phyloP scores from a whole-genome alignment of 2,888 invertebrate genomes.

The Notodonta ziczac region DNA sequence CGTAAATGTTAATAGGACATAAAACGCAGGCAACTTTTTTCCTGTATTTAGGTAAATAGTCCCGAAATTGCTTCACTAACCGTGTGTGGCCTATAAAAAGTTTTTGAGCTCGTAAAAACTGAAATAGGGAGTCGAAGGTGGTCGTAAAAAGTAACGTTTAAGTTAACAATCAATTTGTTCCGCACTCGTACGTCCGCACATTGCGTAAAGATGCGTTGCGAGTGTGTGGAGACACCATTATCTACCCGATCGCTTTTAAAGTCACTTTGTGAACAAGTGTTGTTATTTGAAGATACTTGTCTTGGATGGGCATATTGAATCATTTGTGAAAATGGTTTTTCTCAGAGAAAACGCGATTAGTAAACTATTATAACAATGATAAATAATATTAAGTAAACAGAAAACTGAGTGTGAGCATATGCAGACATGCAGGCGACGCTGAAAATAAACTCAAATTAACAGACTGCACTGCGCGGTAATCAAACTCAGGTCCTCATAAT shows the following conservation, averaged over 20 bases:
- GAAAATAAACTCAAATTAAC: no score
- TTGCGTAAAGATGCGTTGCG: conserved; percentile 12
- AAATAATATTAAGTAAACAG: no score
- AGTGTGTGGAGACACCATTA: conserved; percentile 17
- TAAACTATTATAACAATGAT: no score
- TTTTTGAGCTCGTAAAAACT: conserved; percentile 33
- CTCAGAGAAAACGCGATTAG: no score
- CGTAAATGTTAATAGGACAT: neutral
- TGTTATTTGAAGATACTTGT: conserved; percentile 26
- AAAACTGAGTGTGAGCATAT: no score
- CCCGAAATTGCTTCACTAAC: conserved; percentile 30
- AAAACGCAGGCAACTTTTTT: neutral
- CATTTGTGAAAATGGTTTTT: neutral
- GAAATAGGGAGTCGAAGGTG: conserved; percentile 30
- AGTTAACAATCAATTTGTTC: conserved; percentile 33
- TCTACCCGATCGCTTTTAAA: conserved; percentile 28
- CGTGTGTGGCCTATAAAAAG: conserved; percentile 35
- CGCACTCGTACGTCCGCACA: conserved; percentile 11
- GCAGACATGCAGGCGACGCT: no score
- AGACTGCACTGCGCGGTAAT: no score
- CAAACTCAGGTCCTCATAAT: no score
- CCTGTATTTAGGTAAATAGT: conserved; percentile 30
- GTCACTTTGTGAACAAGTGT: conserved; percentile 20
- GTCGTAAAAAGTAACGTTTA: conserved; percentile 38
- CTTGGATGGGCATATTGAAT: neutral